A percentile compares a stretch with the other conserved stretches of the same genome.
These are phyloP conservation scores for Hirtodrosophila duncani DNA, from an alignment of 2,888 invertebrate genomes.

Conservation along the genomic window DNA sequence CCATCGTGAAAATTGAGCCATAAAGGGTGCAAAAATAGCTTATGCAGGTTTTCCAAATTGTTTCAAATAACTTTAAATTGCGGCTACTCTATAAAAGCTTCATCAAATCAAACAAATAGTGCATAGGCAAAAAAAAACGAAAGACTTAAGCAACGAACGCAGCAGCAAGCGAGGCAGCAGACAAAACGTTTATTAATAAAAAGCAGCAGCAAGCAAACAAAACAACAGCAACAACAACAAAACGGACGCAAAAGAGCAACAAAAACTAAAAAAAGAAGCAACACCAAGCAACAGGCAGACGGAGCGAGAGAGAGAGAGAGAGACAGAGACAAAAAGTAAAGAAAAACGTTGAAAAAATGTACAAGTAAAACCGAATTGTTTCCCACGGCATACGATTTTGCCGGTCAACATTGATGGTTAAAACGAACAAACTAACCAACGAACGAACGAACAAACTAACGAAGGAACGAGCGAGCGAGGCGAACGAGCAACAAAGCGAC, in stretches of 20 bases:
- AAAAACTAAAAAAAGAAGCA: slow-evolving; percentile 61
- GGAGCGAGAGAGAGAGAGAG: slow-evolving; percentile 1
- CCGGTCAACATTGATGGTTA: slow-evolving; percentile 79
- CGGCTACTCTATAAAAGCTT: too few species aligned
- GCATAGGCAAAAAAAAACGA: slow-evolving; percentile 47
- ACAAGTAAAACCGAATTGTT: slow-evolving; percentile 79
- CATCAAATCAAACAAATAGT: slow-evolving; percentile 11
- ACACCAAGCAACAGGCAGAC: slow-evolving; percentile 42
- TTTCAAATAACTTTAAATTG: too few species aligned
- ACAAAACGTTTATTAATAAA: slow-evolving; percentile 68
- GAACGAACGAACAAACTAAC: slow-evolving; percentile 24
- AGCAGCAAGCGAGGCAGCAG: slow-evolving; percentile 13
- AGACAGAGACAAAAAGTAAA: slow-evolving; percentile 43
- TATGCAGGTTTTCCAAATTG: slow-evolving; percentile 12
- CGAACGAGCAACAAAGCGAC: slow-evolving; percentile 36
- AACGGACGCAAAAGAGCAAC: too few species aligned
- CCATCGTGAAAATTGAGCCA: slow-evolving; percentile 4
- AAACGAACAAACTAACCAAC: slow-evolving; percentile 35
- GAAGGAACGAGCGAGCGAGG: slow-evolving; percentile 15
- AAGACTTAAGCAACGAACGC: slow-evolving; percentile 66
- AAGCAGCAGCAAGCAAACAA: slow-evolving; percentile 66
- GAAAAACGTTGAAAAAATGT: slow-evolving; percentile 62
- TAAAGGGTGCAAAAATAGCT: too few species aligned
- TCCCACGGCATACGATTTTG: slow-evolving; percentile 80
- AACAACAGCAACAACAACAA: slow-evolving; percentile 41